A percentile compares a stretch with the other conserved stretches of the same genome.
Conservation (phyloP, 2,888 invertebrate species). For the Aromia moschata region DNA sequence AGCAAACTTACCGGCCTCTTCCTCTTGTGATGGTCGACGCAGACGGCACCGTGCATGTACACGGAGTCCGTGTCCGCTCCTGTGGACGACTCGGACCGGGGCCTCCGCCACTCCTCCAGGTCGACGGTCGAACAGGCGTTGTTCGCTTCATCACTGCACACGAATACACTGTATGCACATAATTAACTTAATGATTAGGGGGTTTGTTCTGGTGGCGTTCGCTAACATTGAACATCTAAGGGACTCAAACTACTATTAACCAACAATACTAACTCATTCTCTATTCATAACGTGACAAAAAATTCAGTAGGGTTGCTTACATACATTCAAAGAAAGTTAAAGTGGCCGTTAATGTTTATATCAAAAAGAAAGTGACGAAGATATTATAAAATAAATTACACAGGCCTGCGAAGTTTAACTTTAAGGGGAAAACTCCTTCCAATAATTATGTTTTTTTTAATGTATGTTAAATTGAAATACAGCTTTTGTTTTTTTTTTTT, state of each 20-base stretch:
- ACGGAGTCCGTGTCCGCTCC: slow-evolving; percentile 79
- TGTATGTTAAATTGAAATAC: too few species aligned
- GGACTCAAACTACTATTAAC: too few species aligned
- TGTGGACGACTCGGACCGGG: slow-evolving; percentile 80
- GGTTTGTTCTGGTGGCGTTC: slow-evolving; percentile 34
- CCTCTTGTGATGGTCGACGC: slow-evolving; percentile 58
- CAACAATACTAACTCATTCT: too few species aligned
- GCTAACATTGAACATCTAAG: slow-evolving; percentile 50
- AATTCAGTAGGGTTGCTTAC: neutral
- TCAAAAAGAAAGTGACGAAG: too few species aligned
- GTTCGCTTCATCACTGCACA: slow-evolving; percentile 80
- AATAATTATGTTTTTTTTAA: too few species aligned
- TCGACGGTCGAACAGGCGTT: slow-evolving; percentile 69
- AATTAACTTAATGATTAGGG: slow-evolving; percentile 40
- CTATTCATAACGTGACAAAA: neutral
- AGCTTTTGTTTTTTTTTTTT: too few species aligned
- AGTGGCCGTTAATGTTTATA: too few species aligned
- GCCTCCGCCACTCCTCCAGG: slow-evolving; percentile 75
- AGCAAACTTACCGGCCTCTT: slow-evolving; percentile 65
- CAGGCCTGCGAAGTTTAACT: too few species aligned
- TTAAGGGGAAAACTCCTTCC: too few species aligned
- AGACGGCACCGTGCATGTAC: slow-evolving; percentile 61
- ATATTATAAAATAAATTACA: too few species aligned
- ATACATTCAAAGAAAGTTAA: too few species aligned
- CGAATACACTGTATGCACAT: slow-evolving; percentile 56